Evolutionary conservation across 2,113 vertebrate species (phyloP), one percentile per base, ranked within the genome.

Genomic region (Balaeniceps rex): DNA sequence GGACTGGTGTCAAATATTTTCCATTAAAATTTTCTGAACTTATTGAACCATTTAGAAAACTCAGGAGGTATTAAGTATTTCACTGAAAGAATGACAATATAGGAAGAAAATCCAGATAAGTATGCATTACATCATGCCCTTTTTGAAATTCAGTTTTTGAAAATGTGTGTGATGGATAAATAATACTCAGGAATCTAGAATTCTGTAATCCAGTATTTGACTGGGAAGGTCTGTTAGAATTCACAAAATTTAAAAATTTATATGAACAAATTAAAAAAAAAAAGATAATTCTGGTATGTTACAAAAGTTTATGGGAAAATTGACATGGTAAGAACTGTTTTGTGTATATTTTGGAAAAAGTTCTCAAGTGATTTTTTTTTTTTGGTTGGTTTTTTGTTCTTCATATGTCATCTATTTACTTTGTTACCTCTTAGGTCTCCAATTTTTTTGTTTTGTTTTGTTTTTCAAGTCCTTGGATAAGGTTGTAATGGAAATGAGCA

Each of bases 401-500:
- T 74, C 7, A 3, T 42, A 22, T 61, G 33, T 69, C 7, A 14
- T 57, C 19, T 65, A 4, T 65, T 47, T 70, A 89, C 42, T 85
- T 40, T 36, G 65, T 90, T 95, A 77, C 40, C 36, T 63, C 55
- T 92, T 90, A 51, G 6, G 21, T 94, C 21, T 94, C 36, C 2
- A 88, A 24, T 66, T 14, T 58, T 58, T 33, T 83, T 71, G 10
- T 66, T 78, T 81, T 90, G 16, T 72, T 91, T 82, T 93, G 80
- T 96, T 97, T 97, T 60, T 94, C 87, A 87, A 99, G 99, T 99
- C 98, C 47, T 97, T 99, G 94, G 99, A 99, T 98, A 99, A 99
- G 98, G 99, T 99, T 61, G 98, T 99, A 89, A 99, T 99, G 99
- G 99, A 99, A 98, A 99, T 99, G 99, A 99, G 99, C 92, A 99